Conservation (phyloP, 2,113 vertebrate species). For the Oryzias celebensis region DNA sequence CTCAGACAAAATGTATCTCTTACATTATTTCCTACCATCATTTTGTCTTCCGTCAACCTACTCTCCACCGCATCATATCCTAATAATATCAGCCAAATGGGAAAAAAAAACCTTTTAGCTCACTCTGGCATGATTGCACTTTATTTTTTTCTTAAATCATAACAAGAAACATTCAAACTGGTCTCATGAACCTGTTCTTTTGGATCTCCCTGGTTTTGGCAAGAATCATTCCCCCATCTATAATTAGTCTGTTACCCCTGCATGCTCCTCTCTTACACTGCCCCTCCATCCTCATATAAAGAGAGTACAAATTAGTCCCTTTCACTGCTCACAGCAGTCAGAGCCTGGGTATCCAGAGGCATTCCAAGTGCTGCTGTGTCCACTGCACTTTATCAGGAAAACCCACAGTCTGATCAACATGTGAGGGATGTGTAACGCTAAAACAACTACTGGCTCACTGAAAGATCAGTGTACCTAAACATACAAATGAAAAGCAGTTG, state of each 20-base stretch:
- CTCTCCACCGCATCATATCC: constrained; percentile 19
- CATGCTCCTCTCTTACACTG: constrained; percentile 11
- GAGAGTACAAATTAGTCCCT: constrained; percentile 57
- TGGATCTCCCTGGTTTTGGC: constrained; percentile 21
- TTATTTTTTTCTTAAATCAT: background rate
- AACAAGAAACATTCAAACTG: no score
- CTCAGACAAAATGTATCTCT: constrained; percentile 49
- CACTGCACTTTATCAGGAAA: constrained; percentile 43
- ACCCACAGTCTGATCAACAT: constrained; percentile 6
- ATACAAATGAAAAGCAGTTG: background rate
- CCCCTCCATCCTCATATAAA: constrained; percentile 38
- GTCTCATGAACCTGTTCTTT: background rate
- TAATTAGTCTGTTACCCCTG: constrained; percentile 48
- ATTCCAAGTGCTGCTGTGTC: constrained; percentile 57
- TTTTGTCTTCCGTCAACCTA: constrained; percentile 30
- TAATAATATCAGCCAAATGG: background rate
- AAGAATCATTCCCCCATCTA: constrained; percentile 50
- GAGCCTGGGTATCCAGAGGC: constrained; percentile 58
- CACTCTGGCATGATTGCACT: background rate
- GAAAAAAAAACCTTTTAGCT: background rate
- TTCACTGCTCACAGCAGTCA: constrained; percentile 46
- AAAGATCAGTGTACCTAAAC: background rate
- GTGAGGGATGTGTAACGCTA: constrained; percentile 1
- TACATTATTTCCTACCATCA: constrained; percentile 18
- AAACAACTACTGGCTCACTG: constrained; percentile 1